These are phyloP conservation scores for Petrocephalus zakoni DNA, from an alignment of 2,113 vertebrate genomes.

Conservation along the genomic window DNA sequence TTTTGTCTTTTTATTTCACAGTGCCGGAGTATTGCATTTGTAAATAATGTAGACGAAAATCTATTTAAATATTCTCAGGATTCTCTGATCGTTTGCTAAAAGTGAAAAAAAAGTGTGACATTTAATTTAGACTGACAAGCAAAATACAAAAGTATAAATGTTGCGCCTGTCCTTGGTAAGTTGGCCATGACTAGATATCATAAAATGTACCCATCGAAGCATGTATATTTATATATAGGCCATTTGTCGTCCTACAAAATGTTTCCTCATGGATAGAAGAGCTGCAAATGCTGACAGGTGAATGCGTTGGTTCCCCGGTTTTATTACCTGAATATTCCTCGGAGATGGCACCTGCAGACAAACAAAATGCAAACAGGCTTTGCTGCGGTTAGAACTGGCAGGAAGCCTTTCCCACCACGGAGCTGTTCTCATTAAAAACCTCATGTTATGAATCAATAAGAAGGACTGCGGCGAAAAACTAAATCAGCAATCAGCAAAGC, in stretches of 20 bases:
- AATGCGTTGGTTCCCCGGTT: slow-evolving; percentile 1
- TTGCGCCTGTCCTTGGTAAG: neutral
- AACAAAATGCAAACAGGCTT: slow-evolving; percentile 8
- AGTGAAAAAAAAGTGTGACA: neutral
- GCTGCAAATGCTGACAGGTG: neutral
- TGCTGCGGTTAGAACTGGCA: slow-evolving; percentile 5
- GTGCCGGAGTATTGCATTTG: neutral
- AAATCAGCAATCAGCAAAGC: neutral
- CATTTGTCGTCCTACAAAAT: neutral
- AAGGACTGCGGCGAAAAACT: neutral
- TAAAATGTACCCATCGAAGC: neutral
- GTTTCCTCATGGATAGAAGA: neutral
- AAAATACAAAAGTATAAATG: neutral
- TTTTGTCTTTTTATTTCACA: neutral
- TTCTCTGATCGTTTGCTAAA: neutral
- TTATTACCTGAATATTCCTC: slow-evolving; percentile 6
- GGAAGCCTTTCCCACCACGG: slow-evolving; percentile 10
- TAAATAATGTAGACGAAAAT: neutral
- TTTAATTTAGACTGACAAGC: neutral
- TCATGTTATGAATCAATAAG: slow-evolving; percentile 8
- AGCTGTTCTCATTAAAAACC: slow-evolving; percentile 20
- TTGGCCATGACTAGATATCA: neutral
- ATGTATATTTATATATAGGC: slow-evolving; percentile 2
- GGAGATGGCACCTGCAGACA: slow-evolving; percentile 12
- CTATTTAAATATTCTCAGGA: neutral